phyloP scores from a whole-genome alignment of 1,140 invertebrate species.

The Anoplolepis gracilipes region DNA sequence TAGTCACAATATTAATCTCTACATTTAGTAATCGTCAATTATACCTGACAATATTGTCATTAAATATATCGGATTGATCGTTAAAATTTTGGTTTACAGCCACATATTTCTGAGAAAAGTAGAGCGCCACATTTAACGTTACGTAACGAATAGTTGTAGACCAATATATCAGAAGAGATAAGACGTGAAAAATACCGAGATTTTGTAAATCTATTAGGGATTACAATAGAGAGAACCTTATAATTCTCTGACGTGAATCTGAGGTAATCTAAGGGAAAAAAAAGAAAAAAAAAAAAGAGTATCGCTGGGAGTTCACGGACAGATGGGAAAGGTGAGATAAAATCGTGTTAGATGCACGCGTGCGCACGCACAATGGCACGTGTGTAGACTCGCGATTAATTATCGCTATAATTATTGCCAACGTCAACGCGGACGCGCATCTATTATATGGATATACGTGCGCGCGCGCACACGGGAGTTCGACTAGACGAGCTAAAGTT shows the following conservation, averaged over 20 bases:
- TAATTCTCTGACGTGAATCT: background rate
- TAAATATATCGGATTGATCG: background rate
- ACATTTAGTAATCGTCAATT: background rate
- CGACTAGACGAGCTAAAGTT: constrained; percentile 52
- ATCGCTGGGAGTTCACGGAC: constrained; percentile 36
- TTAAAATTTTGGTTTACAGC: background rate
- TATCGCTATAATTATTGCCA: constrained; percentile 43
- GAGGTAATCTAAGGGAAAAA: constrained; percentile 50
- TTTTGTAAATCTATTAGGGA: background rate
- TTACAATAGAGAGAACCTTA: background rate
- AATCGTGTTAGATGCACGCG: constrained; percentile 25
- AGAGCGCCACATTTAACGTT: too few relatives aligned
- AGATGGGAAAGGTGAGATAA: constrained; percentile 1
- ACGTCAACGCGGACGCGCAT: constrained; percentile 26
- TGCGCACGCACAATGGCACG: constrained; percentile 16
- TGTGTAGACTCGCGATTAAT: constrained; percentile 31
- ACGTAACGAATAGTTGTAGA: background rate
- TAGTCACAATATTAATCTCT: background rate
- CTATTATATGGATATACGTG: constrained; percentile 13
- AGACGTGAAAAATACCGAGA: constrained; percentile 21
- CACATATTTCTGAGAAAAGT: too few relatives aligned
- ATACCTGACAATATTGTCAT: background rate
- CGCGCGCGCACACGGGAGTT: constrained; percentile 16
- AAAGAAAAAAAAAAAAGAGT: constrained; percentile 50
- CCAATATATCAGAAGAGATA: constrained; percentile 31